Base-by-base conservation (phyloP, 1,140 invertebrate species). In the Vanessa tameamea region DNA sequence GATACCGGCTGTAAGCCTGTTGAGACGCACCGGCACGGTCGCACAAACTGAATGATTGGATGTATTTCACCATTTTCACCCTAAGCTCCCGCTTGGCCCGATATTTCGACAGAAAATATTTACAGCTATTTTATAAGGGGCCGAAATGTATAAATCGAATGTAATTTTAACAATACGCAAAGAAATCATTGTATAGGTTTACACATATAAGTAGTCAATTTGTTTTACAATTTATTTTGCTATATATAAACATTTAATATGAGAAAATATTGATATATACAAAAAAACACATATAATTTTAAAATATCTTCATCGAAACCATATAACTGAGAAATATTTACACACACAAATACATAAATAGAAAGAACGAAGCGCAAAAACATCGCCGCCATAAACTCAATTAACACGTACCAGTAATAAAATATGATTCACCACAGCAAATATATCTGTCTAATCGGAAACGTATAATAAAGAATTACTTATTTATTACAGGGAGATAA, bases 401-500 rank as follows among this genome's bases (percentile, higher is more conserved):
- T 88, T 87, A 86, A 80, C 76, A 84, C 78, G 78, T 84, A 84
- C 79, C 79, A 71, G 80, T 79, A 68, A 82, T 84, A 85, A 85
- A 82, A 82, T 79, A 83, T 85, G 80, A 88, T 85, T 83, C 78
- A 82, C 79, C 78, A 82, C 79, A 79, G 80, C 79, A 84, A 79
- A 85, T 81, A 86, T 84, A 89, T 84, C 82, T 81, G 81, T 66
- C 84, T 78, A 76, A 80, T 82, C 78, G 65, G 78, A 82, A 85
- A 84, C 79, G 73, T 82, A 86, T 87, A 87, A 86, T 90, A 87
- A 83, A 86, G 80, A 84, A 81, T 77, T 76, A 83, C 77, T 82
- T 89, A 89, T 89, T 86, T 82, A 88, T 91, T 90, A 88, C 83
- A 48, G 66, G 55, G 69, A 73, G 73, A 80, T 80, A 82, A 77